Percentiles rank a stretch among this genome's conserved stretches.
Conservation (phyloP, 2,113 vertebrate species). For the Trematocara unimaculatum region DNA sequence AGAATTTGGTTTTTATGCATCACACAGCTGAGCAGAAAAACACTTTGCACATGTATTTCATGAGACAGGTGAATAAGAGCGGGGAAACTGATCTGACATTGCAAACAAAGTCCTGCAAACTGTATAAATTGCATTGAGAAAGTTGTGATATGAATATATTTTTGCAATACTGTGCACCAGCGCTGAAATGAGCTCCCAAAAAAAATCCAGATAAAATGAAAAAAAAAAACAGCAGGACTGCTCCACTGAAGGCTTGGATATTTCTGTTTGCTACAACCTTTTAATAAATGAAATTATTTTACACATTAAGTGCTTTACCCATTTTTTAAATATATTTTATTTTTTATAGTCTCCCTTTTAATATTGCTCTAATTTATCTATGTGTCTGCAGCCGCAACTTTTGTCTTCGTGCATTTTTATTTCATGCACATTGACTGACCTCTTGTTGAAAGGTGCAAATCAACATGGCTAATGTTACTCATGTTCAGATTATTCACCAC, state of each 20-base stretch:
- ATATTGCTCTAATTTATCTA: neutral
- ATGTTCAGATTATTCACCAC: neutral
- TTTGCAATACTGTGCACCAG: neutral
- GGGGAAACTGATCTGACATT: neutral
- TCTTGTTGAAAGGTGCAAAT: neutral
- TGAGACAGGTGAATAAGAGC: neutral
- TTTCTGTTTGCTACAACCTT: neutral
- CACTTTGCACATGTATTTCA: neutral
- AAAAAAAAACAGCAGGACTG: neutral
- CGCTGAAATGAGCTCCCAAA: neutral
- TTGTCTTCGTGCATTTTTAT: neutral
- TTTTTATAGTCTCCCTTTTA: neutral
- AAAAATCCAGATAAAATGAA: neutral
- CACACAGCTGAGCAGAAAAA: neutral
- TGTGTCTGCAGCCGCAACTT: neutral
- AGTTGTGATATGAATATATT: neutral
- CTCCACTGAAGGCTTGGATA: neutral
- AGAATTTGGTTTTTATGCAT: neutral
- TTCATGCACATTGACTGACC: neutral
- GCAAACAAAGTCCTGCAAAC: neutral
- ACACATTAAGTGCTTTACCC: neutral
- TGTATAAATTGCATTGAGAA: neutral
- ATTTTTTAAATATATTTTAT: neutral
- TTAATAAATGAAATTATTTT: neutral
- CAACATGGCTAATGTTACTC: neutral